These are phyloP conservation scores for Pachycephala philippinensis DNA, from an alignment of 2,113 vertebrate species.

Conservation along the genomic window DNA sequence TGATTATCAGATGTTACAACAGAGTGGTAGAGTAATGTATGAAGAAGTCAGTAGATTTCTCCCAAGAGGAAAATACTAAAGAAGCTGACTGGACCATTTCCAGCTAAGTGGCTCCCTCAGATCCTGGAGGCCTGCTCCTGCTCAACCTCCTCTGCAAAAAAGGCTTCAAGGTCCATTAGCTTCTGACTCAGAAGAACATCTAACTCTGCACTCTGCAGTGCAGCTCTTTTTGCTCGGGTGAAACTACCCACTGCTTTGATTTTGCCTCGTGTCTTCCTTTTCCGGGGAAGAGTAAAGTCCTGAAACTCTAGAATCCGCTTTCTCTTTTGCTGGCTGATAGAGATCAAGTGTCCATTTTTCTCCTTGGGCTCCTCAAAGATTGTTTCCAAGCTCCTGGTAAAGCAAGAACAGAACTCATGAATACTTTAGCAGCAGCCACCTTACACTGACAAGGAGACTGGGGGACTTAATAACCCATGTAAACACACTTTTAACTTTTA, in stretches of 20 bases:
- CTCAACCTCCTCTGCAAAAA: slow-evolving; percentile 81
- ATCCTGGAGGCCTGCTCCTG: slow-evolving; percentile 55
- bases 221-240: slow-evolving; percentile 78
- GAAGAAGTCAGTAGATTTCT: slow-evolving; percentile 4
- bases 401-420: neutral
- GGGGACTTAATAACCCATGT: neutral
- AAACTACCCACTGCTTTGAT: slow-evolving; percentile 71
- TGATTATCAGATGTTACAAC: neutral
- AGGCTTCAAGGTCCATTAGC: slow-evolving; percentile 88
- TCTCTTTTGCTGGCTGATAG: slow-evolving; percentile 90
- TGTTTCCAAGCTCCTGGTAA: slow-evolving; percentile 88
- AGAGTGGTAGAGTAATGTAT: neutral
- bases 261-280: slow-evolving; percentile 78
- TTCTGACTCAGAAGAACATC: slow-evolving; percentile 89
- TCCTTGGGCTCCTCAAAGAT: slow-evolving; percentile 96
- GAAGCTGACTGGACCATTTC: neutral
- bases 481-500: neutral
- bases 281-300: slow-evolving; percentile 90
- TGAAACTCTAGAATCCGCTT: slow-evolving; percentile 91
- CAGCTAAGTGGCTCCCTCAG: slow-evolving; percentile 20
- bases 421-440: neutral
- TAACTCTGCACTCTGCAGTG: slow-evolving; percentile 78
- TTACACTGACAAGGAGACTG: neutral
- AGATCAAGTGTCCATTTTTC: slow-evolving; percentile 85
- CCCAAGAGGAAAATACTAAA: neutral